Conservation (phyloP, 1,140 invertebrate species). For the Halyomorpha halys region DNA sequence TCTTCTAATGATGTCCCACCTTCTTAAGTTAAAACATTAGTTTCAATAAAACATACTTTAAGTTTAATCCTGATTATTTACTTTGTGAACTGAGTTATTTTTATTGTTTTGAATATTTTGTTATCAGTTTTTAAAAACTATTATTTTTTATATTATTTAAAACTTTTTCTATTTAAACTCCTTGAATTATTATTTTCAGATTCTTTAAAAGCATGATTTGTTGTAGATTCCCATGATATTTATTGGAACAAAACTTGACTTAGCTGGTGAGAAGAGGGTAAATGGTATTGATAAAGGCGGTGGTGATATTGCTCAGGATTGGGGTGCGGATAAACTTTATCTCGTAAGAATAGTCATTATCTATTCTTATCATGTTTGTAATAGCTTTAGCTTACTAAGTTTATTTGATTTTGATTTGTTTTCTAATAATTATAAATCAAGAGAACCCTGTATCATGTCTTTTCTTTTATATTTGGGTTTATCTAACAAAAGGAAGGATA, state of each 20-base stretch:
- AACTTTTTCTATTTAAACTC: constrained; percentile 18
- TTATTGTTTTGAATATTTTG: constrained; percentile 12
- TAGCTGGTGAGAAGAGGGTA: constrained; percentile 58
- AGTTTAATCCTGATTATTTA: no score
- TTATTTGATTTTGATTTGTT: background rate
- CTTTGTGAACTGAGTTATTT: no score
- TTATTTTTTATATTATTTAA: background rate
- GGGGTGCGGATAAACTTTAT: constrained; percentile 86
- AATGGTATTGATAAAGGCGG: constrained; percentile 47
- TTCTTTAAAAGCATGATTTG: constrained; percentile 33
- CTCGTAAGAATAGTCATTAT: constrained; percentile 55
- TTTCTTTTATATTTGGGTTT: no score
- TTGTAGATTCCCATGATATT: constrained; percentile 78
- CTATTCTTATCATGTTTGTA: background rate
- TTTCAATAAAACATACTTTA: no score
- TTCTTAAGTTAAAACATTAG: no score
- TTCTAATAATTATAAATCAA: no score
- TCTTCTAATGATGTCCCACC: no score
- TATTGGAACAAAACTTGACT: constrained; percentile 84
- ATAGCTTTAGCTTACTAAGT: background rate
- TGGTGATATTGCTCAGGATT: constrained; percentile 78
- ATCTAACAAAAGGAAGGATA: no score
- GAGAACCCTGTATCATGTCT: no score
- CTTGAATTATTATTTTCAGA: no score
- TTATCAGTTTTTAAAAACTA: background rate